phyloP scores from a whole-genome alignment of 2,113 vertebrate genomes.

The Kobus ellipsiprymnus region DNA sequence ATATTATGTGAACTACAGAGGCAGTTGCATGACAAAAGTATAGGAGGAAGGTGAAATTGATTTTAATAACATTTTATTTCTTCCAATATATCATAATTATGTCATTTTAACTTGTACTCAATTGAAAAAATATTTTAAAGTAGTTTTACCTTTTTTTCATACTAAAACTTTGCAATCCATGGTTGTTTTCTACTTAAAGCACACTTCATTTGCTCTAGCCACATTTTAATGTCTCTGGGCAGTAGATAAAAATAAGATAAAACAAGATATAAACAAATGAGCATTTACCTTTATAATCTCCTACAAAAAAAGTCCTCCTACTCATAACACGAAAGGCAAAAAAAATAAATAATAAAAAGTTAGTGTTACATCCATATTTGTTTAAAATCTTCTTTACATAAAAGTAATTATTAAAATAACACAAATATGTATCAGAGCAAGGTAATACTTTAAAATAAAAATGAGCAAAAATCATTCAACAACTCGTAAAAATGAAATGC shows the following conservation, averaged over 20 bases:
- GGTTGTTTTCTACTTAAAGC: not conserved
- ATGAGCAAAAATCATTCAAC: not conserved
- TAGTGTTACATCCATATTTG: fast-evolving
- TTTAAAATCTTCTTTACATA: not conserved
- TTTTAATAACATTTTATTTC: not conserved
- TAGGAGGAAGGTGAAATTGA: not conserved
- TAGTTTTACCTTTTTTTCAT: too few species aligned
- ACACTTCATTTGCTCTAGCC: not conserved
- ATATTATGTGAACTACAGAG: fast-evolving
- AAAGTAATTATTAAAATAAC: not conserved
- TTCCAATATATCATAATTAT: not conserved
- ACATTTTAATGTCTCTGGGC: fast-evolving
- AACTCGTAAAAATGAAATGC: not conserved
- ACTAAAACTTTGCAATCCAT: not conserved
- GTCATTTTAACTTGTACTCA: not conserved
- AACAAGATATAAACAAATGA: too few species aligned
- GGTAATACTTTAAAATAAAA: not conserved
- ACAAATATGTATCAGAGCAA: not conserved
- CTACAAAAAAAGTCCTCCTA: not conserved
- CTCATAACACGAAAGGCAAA: too few species aligned
- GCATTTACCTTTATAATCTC: not conserved
- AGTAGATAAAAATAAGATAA: not conserved
- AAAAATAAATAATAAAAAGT: not conserved
- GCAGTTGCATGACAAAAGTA: not conserved
- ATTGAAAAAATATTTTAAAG: not conserved